Conservation (phyloP, 2,113 vertebrate genomes). For the Thunnus thynnus region DNA sequence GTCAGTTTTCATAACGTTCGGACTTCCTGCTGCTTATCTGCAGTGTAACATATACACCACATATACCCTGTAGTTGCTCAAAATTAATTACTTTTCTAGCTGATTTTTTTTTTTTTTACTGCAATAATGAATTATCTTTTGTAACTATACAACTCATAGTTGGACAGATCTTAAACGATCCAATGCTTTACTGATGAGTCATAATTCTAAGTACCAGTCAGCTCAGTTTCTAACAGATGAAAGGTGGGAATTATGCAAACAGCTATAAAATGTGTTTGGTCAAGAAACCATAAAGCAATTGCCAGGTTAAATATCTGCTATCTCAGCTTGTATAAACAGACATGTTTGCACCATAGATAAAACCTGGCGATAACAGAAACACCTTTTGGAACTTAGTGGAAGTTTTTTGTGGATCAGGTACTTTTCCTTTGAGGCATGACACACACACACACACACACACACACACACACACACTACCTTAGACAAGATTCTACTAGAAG, state of each 20-base stretch:
- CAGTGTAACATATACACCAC: background rate
- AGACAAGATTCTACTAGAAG: constrained; percentile 20
- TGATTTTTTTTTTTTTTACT: constrained; percentile 2
- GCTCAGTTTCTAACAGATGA: constrained; percentile 28
- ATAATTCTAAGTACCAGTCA: background rate
- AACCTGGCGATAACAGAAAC: constrained; percentile 34
- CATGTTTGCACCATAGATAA: constrained; percentile 57
- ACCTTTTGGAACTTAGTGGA: constrained; percentile 53
- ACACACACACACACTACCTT: background rate
- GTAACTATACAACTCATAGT: constrained; percentile 24
- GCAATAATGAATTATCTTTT: background rate
- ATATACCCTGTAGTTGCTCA: constrained; percentile 5
- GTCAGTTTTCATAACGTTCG: constrained; percentile 37
- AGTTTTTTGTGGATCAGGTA: constrained; percentile 37
- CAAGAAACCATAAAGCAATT: constrained; percentile 68
- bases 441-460: constrained; percentile 24
- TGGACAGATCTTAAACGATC: constrained; percentile 5
- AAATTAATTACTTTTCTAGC: constrained; percentile 6
- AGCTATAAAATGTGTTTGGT: constrained; percentile 68
- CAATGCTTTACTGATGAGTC: constrained; percentile 39
- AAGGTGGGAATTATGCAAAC: constrained; percentile 61
- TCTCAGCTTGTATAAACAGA: constrained; percentile 62
- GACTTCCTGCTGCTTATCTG: constrained; percentile 49
- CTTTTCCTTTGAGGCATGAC: constrained; percentile 65
- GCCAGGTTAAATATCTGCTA: constrained; percentile 73